Evolutionary conservation across 2,888 invertebrate species (phyloP), one percentile per base, ranked within the genome.

Genomic region (Megamerina dolium): DNA sequence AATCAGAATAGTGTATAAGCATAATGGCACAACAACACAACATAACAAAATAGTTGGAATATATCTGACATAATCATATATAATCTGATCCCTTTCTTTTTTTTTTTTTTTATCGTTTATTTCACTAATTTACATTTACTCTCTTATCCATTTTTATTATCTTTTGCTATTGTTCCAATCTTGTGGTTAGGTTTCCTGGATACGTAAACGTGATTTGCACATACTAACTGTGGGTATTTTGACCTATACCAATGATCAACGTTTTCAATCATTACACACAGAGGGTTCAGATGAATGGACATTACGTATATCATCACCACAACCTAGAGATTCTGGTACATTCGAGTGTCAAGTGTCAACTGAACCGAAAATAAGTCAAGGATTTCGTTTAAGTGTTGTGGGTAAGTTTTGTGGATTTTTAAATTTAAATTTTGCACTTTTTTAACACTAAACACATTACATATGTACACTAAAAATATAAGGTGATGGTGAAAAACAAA

Each of bases 261-360:
- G 83, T 55, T 83, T 82, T 64, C 82, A 82, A 65, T 79, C 81
- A 43, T 67, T 82, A 31, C 82, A 83, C 67, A 77, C 79, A 36
- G 82, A 82, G 60, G 82, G 82, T 21, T 80, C 80, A 31, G 81
- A 82, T 58, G 82, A 82, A 66, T 83, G 83, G 83, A 80, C 81
- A 48, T 67, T 83, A 43, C 79, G 80, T 65, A 77, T 83, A 58
- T 78, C 78, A 52, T 81, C 81, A 4, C 79, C 82, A 10, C 82
- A 82, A 63, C 75, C 77, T 30, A 72, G 81, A 48, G 82, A 83
- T 66, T 78, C 78, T 21, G 84, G 83, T 37, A 75, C 78, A 23
- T 84, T 83, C 67, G 83, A 85, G 65, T 85, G 84, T 67, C 83
- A 85, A 73, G 82, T 84, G 49, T 82, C 82, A 67, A 83, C 83